Evolutionary conservation across 2,797 vertebrate species (phyloP).

Genomic region (Percopsis omiscomaycus): DNA sequence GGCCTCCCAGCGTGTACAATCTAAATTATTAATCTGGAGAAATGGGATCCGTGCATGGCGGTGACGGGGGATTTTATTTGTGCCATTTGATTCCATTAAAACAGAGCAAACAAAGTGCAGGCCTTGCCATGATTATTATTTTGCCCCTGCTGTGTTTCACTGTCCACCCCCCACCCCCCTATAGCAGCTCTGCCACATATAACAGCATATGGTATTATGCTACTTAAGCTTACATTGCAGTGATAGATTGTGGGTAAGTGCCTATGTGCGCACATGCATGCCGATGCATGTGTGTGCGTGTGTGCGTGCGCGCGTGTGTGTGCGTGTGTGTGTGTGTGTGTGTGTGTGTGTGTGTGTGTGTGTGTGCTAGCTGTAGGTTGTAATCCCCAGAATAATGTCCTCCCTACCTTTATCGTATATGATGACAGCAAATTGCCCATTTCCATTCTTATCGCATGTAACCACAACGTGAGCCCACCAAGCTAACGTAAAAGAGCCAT

Average conservation of each 20-base stretch:
- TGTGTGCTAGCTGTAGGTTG: not conserved
- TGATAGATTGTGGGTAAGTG: not conserved
- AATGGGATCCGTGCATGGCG: conserved; percentile 63
- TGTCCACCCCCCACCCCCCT: not conserved
- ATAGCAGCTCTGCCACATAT: conserved; percentile 2
- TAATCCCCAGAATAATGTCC: conserved; percentile 32
- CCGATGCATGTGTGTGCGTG: not conserved
- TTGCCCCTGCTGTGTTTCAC: conserved; percentile 5
- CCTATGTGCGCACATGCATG: not conserved
- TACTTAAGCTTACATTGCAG: conserved; percentile 2
- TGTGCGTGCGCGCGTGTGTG: not conserved
- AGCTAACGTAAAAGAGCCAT: conserved; percentile 17
- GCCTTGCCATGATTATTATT: conserved; percentile 42
- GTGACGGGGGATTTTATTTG: conserved; percentile 60
- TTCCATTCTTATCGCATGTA: conserved; percentile 49
- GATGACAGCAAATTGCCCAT: conserved; percentile 53
- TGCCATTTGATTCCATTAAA: conserved; percentile 62
- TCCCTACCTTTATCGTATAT: conserved; percentile 42
- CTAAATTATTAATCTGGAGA: conserved; percentile 74
- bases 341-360: conserved; percentile 1
- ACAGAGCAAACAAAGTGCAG: conserved; percentile 57
- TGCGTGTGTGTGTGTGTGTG: conserved; percentile 1
- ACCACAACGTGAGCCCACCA: conserved; percentile 51
- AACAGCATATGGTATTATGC: conserved; percentile 4
- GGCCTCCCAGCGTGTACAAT: conserved; percentile 63